These are phyloP conservation scores for Drosophila takahashii DNA, from an alignment of 1,140 invertebrate genomes.

Conservation along the genomic window DNA sequence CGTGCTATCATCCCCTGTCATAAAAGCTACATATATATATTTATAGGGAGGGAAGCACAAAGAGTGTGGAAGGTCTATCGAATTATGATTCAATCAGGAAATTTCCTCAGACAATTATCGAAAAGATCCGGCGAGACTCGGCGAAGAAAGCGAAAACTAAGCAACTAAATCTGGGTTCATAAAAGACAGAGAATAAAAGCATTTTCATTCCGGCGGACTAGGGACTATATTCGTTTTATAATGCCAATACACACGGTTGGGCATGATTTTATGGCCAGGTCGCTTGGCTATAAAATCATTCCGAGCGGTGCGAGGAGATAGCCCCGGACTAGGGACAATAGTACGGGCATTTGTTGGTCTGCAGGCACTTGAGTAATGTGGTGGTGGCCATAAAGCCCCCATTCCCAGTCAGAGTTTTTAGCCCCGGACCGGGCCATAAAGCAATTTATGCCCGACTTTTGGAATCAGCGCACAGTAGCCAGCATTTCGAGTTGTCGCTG, in stretches of 20 bases:
- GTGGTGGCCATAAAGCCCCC: constrained; percentile 69
- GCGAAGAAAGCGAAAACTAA: constrained; percentile 52
- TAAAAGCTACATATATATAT: constrained; percentile 34
- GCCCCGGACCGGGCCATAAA: constrained; percentile 66
- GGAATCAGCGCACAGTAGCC: constrained; percentile 79
- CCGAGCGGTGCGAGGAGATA: constrained; percentile 24
- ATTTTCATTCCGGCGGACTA: constrained; percentile 11
- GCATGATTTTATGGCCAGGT: constrained; percentile 70
- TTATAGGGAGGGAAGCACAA: neutral
- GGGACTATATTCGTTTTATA: constrained; percentile 67
- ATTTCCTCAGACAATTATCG: constrained; percentile 74
- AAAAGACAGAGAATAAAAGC: constrained; percentile 41
- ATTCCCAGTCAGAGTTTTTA: constrained; percentile 27
- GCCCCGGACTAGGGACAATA: constrained; percentile 24
- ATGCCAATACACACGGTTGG: constrained; percentile 70
- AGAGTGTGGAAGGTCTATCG: constrained; percentile 14
- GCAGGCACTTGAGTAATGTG: constrained; percentile 76
- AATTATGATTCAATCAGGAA: constrained; percentile 79
- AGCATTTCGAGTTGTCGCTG: constrained; percentile 19
- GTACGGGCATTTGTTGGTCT: constrained; percentile 29
- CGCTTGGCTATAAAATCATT: constrained; percentile 70
- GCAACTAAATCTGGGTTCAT: constrained; percentile 60
- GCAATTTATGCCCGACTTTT: constrained; percentile 81
- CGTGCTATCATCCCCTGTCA: constrained; percentile 66
- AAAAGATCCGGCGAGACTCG: constrained; percentile 49